Evolutionary conservation across 2,113 vertebrate genomes (phyloP).

Genomic region (Uropsilus gracilis): DNA sequence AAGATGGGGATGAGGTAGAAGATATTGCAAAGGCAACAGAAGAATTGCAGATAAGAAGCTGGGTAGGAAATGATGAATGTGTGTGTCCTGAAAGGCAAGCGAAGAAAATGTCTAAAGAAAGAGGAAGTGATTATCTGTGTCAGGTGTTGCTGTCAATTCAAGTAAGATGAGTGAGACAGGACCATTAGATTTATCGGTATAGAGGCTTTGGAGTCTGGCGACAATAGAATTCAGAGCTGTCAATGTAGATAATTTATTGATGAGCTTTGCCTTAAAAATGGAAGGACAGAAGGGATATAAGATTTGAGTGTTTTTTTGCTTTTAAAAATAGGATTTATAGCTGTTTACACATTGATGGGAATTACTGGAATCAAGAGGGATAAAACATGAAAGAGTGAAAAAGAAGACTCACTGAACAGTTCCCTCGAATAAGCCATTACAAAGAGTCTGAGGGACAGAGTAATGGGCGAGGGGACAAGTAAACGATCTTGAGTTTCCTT

Average conservation of each 20-base stretch:
- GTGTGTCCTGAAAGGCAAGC: background rate
- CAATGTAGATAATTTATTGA: background rate
- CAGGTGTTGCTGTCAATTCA: background rate
- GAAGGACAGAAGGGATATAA: background rate
- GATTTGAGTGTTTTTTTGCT: background rate
- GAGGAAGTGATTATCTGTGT: background rate
- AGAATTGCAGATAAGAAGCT: background rate
- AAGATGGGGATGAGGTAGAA: background rate
- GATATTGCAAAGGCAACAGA: background rate
- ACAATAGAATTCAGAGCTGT: background rate
- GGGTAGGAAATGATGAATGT: conserved; percentile 21
- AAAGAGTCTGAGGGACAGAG: background rate
- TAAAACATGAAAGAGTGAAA: too few relatives aligned
- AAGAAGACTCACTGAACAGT: background rate
- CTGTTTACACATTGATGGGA: background rate
- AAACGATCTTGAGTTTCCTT: background rate
- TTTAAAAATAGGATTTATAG: conserved; percentile 30
- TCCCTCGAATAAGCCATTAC: background rate
- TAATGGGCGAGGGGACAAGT: background rate
- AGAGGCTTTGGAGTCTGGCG: background rate
- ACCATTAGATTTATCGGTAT: background rate
- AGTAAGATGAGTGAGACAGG: conserved; percentile 18
- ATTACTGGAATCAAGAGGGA: background rate
- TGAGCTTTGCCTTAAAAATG: background rate
- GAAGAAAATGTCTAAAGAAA: conserved; percentile 24